Evolutionary conservation across 2,888 invertebrate genomes (phyloP), one percentile per base, ranked within the genome.

Genomic region (Agrotis puta): DNA sequence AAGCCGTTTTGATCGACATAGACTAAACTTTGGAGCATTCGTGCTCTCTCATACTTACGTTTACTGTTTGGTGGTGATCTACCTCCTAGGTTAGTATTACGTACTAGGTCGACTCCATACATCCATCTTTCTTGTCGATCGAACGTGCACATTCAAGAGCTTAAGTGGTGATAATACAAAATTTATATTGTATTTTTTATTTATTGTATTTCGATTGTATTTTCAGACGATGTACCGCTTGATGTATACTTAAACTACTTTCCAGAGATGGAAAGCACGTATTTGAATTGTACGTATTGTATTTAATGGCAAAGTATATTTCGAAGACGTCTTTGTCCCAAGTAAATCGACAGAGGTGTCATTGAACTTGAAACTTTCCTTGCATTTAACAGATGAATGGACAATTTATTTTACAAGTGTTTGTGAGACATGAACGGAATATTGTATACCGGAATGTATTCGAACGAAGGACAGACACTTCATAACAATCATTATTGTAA

Each of bases 151-250:
- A 67, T 53, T 47, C 13, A 64, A 45, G 76, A 79, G 76, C 79
- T 81, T 83, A 58, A 48, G 63, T 61, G 66, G 75, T 79, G 69
- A 81, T 81, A 82, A 74, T 65, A 67, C 57, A 45, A 66, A 70
- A 67, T 57, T 70, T 33, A 14, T 53, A 57, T 27, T 5, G 74
- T 79, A 64, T 68, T 70, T 71, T 68, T 33, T 77, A 63, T 48
- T 48, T 18, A 48, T 66, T n/a, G 33, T 64, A 47, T 70, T 64
- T 79, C n/a, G 45, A 20, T 14, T 50, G 59, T 61, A 48, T 39
- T 57, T 64, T 54, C 47, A 61, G 13, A 22, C 47, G 22, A 27
- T 64, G 33, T 11, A 50, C 9, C 11, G 1, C 48, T 27, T n/a
- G n/a, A n/a, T n/a, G n/a, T n/a, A 62, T 53, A 22, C 45, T 43